phyloP scores from a whole-genome alignment of 2,888 invertebrate species.

The Drosophila longiperda region DNA sequence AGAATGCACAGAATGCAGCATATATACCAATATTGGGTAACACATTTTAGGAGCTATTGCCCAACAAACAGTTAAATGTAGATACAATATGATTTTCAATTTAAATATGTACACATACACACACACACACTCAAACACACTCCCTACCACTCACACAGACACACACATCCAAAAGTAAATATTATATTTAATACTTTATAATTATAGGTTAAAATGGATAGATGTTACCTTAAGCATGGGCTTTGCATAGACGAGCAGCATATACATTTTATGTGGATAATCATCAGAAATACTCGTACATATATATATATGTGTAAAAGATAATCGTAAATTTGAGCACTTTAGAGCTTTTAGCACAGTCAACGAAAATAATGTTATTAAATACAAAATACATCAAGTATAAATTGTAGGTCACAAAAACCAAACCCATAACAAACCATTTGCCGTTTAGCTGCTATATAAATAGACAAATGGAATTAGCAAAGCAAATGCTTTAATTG shows the following conservation, averaged over 20 bases:
- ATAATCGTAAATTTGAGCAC: conserved; percentile 69
- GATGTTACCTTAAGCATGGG: conserved; percentile 39
- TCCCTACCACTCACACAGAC: not conserved
- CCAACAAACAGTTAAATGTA: conserved; percentile 43
- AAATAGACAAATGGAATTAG: conserved; percentile 45
- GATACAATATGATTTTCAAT: conserved; percentile 44
- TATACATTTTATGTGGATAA: conserved; percentile 35
- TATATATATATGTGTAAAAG: conserved; percentile 14
- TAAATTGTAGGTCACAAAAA: conserved; percentile 21
- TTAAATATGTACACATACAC: conserved; percentile 10
- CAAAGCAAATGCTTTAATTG: conserved; percentile 61
- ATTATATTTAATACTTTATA: conserved; percentile 26
- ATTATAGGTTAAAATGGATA: conserved; percentile 39
- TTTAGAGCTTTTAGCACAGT: conserved; percentile 76
- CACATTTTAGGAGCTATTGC: conserved; percentile 52
- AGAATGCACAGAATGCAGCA: conserved; percentile 18
- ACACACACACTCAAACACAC: not conserved
- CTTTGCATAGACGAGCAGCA: conserved; percentile 30
- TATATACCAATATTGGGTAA: conserved; percentile 13
- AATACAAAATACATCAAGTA: conserved; percentile 44
- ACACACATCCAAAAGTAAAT: conserved; percentile 24
- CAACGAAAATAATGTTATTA: conserved; percentile 74
- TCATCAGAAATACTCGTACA: conserved; percentile 24
- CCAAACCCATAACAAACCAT: conserved; percentile 1
- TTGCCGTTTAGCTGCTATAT: conserved; percentile 25